These are phyloP conservation scores for Drosophila longiperda DNA, from an alignment of 2,888 invertebrate genomes.

Conservation along the genomic window DNA sequence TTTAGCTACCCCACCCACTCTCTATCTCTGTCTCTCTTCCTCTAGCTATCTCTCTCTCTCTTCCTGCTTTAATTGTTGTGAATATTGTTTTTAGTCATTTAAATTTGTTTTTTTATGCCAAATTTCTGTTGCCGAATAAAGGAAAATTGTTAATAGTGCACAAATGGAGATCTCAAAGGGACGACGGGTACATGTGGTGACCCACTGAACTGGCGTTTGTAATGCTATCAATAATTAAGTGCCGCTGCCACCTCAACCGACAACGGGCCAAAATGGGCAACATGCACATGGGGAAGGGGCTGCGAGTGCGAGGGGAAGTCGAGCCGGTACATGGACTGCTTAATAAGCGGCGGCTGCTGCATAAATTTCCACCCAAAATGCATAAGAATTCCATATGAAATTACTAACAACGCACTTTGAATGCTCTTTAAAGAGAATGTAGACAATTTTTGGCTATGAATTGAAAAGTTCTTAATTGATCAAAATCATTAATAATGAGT, in stretches of 20 bases:
- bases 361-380: constrained; percentile 70
- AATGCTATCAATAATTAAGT: constrained; percentile 80
- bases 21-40: background rate
- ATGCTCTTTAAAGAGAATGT: constrained; percentile 26
- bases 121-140: constrained; percentile 52
- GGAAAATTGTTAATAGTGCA: constrained; percentile 46
- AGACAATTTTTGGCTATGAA: background rate
- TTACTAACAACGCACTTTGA: background rate
- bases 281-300: constrained; percentile 1
- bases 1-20: background rate
- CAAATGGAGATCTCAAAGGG: constrained; percentile 54
- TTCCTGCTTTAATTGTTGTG: background rate
- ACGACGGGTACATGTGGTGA: constrained; percentile 61
- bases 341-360: constrained; percentile 79
- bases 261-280: constrained; percentile 30
- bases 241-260: constrained; percentile 71
- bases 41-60: background rate
- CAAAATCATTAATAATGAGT: background rate
- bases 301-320: constrained; percentile 7
- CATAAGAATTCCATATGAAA: constrained; percentile 21
- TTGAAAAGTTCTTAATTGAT: background rate
- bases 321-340: constrained; percentile 58
- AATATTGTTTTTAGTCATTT: background rate
- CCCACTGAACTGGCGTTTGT: constrained; percentile 72
- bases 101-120: constrained; percentile 23